Evolutionary conservation across 2,888 invertebrate genomes (phyloP).

Genomic region (Synergus japonicus): DNA sequence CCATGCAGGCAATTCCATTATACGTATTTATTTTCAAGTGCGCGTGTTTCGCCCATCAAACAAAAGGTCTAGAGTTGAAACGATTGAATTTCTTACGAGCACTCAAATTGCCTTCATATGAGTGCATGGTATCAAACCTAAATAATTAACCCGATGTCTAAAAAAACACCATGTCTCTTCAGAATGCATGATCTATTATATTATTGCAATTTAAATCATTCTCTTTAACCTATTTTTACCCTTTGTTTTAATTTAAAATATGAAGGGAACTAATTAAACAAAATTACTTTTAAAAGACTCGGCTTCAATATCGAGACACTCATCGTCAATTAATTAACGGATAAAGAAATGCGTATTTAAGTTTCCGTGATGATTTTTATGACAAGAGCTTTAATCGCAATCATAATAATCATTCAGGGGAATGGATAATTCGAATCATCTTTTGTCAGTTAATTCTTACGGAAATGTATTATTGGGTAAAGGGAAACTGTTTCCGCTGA

Average conservation of each 20-base stretch:
- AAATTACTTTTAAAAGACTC: background rate
- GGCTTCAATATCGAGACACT: background rate
- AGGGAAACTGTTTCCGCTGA: background rate
- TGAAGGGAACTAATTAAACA: no score
- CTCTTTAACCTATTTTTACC: no score
- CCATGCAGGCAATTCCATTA: slow-evolving; percentile 68
- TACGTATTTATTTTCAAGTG: slow-evolving; percentile 66
- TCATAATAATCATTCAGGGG: background rate
- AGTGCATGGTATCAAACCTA: no score
- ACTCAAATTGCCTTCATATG: background rate
- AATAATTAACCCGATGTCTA: no score
- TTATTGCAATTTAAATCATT: no score
- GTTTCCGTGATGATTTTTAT: background rate
- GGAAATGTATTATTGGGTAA: slow-evolving; percentile 16
- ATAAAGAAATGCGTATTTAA: background rate
- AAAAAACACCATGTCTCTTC: background rate
- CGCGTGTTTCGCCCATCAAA: slow-evolving; percentile 51
- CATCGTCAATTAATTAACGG: background rate
- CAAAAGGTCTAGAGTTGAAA: slow-evolving; percentile 42
- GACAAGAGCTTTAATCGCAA: background rate
- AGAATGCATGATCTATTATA: background rate
- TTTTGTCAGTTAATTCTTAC: slow-evolving; percentile 21
- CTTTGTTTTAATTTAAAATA: no score
- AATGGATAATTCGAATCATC: slow-evolving; percentile 19
- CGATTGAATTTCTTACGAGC: slow-evolving; percentile 19